These are phyloP conservation scores for Furcula furcula DNA, from an alignment of 2,888 invertebrate species.

Conservation along the genomic window DNA sequence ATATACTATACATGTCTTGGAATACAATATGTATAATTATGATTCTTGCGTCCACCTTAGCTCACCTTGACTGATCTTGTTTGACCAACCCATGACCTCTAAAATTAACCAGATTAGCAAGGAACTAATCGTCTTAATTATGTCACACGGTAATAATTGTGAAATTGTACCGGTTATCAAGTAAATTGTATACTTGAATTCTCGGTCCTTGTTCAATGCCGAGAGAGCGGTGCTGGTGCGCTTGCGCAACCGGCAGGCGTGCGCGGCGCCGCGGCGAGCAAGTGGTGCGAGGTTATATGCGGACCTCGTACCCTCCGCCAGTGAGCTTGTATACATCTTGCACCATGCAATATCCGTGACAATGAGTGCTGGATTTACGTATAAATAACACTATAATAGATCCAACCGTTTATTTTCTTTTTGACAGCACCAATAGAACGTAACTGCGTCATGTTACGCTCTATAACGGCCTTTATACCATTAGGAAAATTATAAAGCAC, in stretches of 20 bases:
- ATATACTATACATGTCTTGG: no score
- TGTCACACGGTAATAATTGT: slow-evolving; percentile 12
- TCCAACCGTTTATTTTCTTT: no score
- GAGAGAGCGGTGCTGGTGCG: slow-evolving; percentile 62
- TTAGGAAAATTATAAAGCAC: no score
- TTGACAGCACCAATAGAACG: no score
- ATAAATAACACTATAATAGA: no score
- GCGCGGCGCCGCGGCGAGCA: slow-evolving; percentile 40
- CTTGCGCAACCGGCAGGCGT: slow-evolving; percentile 42
- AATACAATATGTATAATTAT: no score
- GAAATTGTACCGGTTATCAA: slow-evolving; percentile 22
- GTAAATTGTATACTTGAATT: slow-evolving; percentile 30
- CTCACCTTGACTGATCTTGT: slow-evolving; percentile 6
- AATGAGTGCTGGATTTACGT: no score
- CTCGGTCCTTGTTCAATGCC: slow-evolving; percentile 69
- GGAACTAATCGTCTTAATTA: slow-evolving; percentile 20
- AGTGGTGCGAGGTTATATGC: slow-evolving; percentile 74
- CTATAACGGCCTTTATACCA: no score
- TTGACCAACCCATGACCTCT: slow-evolving; percentile 1
- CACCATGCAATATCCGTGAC: no score
- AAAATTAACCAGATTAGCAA: slow-evolving; percentile 5
- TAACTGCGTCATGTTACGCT: no score
- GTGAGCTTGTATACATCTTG: no score
- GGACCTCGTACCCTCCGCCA: slow-evolving; percentile 50
- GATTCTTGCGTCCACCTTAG: not conserved